Base-by-base conservation (phyloP, 2,797 vertebrate genomes). In the Chanos chanos region DNA sequence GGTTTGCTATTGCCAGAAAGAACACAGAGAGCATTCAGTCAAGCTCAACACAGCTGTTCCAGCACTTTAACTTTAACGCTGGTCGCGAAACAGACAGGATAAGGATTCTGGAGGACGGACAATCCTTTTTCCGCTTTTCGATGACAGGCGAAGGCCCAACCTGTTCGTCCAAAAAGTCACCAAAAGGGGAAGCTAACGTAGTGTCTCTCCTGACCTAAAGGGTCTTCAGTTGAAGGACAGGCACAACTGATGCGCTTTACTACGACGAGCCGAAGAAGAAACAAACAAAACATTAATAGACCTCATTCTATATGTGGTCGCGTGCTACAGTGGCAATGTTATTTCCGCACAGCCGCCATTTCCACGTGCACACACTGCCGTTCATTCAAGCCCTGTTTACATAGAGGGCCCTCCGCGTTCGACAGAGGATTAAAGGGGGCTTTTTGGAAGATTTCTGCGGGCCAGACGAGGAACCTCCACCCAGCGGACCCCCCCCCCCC, bases 321-420 rank as follows among this genome's bases (percentile, higher is more conserved):
- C 34, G 68, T 64, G 12, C 31, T 44, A 39, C 13, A 21, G 59
- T 56, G 43, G 44, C 61, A 28, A 77, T 71, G 37, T 39, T 55
- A 54, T 30, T 56, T 52, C 31, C 37, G 36, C 47, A 31, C 36
- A 70, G 51, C 49, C 51, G 45, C 50, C 18, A 15, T 28, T 36
- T 53, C 56, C 73, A 66, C 40, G 68, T 16, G 53, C 34, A 61
- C 52, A 60, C 34, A 36, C 30, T 37, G 56, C 41, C 72, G 68
- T 73, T 49, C 73, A 75, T 81, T 81, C 72, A 77, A 82, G 71
- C 74, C 73, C 60, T 85, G 78, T 85, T 85, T 80, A 73, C 70
- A 72, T 67, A 86, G 81, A 84, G 61, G 47, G 71, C 64, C 71
- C n/a, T 77, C 51, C 65, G 75, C 78, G 76, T 57, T 59, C 59